A percentile compares a stretch with the other conserved stretches of the same genome.
Conservation (phyloP, 2,113 vertebrate species). For the Crocuta crocuta region DNA sequence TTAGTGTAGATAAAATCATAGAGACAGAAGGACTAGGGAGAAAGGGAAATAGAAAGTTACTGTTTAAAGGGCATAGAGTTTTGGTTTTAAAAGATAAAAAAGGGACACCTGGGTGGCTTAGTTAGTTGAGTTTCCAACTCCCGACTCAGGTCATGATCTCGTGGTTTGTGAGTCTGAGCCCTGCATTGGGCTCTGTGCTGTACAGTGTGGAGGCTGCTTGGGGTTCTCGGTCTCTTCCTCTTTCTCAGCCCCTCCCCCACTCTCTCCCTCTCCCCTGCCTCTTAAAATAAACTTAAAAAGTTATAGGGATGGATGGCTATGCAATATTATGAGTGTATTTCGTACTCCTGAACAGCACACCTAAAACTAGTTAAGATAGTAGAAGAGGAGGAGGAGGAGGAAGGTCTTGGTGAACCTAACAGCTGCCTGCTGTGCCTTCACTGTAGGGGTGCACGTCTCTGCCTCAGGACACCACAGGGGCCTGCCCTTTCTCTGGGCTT, state of each 20-base stretch:
- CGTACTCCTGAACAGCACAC: background rate
- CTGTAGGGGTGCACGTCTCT: rapidly evolving
- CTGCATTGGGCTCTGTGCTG: too few species aligned
- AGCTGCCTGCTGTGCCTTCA: background rate
- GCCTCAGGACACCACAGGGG: too few species aligned
- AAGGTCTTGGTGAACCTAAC: background rate
- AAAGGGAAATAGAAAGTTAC: background rate
- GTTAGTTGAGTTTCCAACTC: too few species aligned
- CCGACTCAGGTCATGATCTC: too few species aligned
- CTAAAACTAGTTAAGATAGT: background rate
- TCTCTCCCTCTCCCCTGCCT: too few species aligned
- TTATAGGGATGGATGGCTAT: background rate
- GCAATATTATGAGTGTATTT: background rate
- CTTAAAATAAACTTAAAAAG: background rate
- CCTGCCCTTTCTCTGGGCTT: background rate
- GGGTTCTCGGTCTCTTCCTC: too few species aligned
- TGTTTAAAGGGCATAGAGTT: background rate
- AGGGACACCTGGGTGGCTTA: too few species aligned
- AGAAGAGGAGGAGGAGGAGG: background rate
- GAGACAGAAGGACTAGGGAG: background rate
- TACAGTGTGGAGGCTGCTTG: too few species aligned
- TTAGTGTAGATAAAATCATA: too few species aligned
- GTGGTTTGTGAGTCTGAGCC: too few species aligned
- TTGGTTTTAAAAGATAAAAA: too few species aligned
- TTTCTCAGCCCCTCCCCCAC: too few species aligned